A percentile compares a stretch with the other conserved stretches of the same genome.
Conservation (phyloP, 2,797 vertebrate species). For the Psittacula derbiana region DNA sequence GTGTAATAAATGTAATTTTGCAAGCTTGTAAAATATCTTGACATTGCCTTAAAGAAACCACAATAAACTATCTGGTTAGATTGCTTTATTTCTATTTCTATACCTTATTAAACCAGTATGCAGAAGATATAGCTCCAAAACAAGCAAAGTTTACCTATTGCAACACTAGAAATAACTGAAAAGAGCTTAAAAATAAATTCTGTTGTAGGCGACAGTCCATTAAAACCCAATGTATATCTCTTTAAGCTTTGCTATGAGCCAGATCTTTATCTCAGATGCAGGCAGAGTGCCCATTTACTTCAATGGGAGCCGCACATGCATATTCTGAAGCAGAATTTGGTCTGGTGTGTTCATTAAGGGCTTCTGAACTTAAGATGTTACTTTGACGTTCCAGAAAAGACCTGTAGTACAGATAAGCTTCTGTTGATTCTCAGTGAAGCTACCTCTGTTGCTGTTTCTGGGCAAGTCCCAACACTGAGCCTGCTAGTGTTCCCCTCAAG, state of each 20-base stretch:
- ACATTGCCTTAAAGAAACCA: conserved; percentile 50
- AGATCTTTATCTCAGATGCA: conserved; percentile 42
- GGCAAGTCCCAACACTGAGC: conserved; percentile 41
- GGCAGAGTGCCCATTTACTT: conserved; percentile 40
- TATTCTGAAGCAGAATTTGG: conserved; percentile 29
- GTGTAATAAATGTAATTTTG: conserved; percentile 57
- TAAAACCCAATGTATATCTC: neutral
- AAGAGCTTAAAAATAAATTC: neutral
- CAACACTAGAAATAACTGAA: neutral
- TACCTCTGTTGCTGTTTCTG: neutral
- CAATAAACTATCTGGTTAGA: neutral
- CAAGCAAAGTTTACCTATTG: neutral
- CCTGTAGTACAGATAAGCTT: conserved; percentile 37
- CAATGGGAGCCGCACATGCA: conserved; percentile 17
- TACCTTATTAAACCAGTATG: neutral
- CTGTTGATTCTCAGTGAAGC: neutral
- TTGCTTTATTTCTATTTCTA: neutral
- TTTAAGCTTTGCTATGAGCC: conserved; percentile 41
- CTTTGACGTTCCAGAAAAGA: conserved; percentile 35
- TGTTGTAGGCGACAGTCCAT: neutral
- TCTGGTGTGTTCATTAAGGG: conserved; percentile 40
- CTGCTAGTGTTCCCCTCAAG: conserved; percentile 22
- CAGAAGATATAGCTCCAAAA: neutral
- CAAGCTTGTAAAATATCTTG: conserved; percentile 26
- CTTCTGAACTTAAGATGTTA: conserved; percentile 47